phyloP scores from a whole-genome alignment of 2,888 invertebrate species.

The Sussaba pulchella region DNA sequence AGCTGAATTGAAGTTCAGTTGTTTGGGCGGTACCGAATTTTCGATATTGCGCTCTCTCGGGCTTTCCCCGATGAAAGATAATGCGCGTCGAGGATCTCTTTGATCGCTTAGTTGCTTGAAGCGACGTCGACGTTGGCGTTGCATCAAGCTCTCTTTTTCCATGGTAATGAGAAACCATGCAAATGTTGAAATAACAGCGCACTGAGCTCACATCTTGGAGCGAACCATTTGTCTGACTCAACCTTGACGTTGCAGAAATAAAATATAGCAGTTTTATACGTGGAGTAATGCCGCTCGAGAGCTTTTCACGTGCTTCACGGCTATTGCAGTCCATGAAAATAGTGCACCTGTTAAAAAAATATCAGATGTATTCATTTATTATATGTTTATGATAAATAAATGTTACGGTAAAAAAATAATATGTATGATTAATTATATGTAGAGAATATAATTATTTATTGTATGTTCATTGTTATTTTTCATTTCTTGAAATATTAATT shows the following conservation, averaged over 20 bases:
- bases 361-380: too few species aligned
- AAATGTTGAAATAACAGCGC: neutral
- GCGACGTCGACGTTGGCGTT: neutral
- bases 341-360: too few species aligned
- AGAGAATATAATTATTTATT: too few species aligned
- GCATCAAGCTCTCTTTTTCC: neutral
- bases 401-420: too few species aligned
- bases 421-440: too few species aligned
- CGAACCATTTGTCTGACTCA: neutral
- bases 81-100: neutral
- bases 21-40: constrained; percentile 8
- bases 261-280: neutral
- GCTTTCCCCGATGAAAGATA: neutral
- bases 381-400: too few species aligned
- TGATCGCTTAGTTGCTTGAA: neutral
- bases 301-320: neutral
- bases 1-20: neutral
- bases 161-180: neutral
- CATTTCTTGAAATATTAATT: too few species aligned
- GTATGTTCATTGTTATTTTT: too few species aligned
- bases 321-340: neutral
- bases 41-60: neutral
- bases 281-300: neutral
- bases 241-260: neutral
- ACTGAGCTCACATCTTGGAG: neutral